Conservation (phyloP, 2,797 vertebrate species). For the Spondyliosoma cantharus region DNA sequence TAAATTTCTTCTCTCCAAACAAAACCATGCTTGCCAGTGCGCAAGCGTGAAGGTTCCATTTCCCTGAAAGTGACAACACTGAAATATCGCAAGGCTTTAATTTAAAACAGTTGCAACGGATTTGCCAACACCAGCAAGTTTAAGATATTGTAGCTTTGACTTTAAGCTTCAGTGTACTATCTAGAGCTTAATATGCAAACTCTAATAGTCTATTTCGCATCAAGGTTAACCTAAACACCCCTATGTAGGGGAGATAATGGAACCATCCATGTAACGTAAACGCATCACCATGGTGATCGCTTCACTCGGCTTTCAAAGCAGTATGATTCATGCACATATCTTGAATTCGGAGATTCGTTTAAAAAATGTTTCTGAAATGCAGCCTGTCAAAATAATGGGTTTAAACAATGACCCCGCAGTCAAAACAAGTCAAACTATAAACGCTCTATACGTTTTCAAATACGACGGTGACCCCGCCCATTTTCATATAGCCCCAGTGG, state of each 20-base stretch:
- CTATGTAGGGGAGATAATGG: slow-evolving; percentile 40
- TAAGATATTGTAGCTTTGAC: fast-evolving
- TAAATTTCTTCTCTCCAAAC: slow-evolving; percentile 1
- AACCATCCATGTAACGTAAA: slow-evolving; percentile 9
- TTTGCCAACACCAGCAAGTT: fast-evolving
- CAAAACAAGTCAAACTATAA: too few relatives aligned
- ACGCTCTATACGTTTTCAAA: neutral
- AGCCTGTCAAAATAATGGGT: fast-evolving
- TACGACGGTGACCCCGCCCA: fast-evolving
- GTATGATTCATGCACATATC: neutral
- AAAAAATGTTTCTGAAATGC: neutral
- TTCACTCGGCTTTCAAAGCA: neutral
- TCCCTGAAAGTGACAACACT: neutral
- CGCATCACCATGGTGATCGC: slow-evolving; percentile 57
- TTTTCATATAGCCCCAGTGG: slow-evolving; percentile 10
- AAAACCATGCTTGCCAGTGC: slow-evolving; percentile 53
- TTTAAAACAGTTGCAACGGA: fast-evolving
- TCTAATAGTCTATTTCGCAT: neutral
- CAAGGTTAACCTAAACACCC: neutral
- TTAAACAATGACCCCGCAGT: fast-evolving
- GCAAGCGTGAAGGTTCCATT: slow-evolving; percentile 55
- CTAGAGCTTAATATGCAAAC: fast-evolving
- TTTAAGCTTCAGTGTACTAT: fast-evolving
- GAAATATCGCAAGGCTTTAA: neutral
- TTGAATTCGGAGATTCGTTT: too few relatives aligned